Conservation (phyloP, 2,888 invertebrate species). For the Hyposoter didymator region DNA sequence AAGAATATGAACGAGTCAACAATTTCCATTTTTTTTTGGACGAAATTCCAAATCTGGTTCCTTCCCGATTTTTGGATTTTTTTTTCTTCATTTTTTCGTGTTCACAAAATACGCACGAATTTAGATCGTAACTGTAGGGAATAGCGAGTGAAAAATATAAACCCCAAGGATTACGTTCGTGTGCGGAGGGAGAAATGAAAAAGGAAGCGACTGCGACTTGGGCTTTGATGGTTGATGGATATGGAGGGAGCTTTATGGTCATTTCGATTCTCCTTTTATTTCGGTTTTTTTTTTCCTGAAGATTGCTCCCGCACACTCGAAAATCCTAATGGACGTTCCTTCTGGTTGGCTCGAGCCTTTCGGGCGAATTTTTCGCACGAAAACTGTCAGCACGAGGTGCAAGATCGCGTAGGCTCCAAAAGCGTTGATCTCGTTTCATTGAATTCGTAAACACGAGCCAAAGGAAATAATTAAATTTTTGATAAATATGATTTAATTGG, state of each 20-base stretch:
- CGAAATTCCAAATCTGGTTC: not conserved
- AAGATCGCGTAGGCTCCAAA: not conserved
- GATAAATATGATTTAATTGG: not conserved
- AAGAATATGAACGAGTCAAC: not conserved
- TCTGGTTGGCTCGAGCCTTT: not conserved
- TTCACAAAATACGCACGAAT: not conserved
- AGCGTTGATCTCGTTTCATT: not conserved
- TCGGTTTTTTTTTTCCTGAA: slow-evolving; percentile 20
- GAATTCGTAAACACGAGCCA: no score
- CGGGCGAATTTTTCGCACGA: not conserved
- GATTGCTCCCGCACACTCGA: not conserved
- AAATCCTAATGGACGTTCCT: not conserved
- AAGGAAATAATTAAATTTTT: not conserved
- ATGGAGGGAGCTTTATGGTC: slow-evolving; percentile 47
- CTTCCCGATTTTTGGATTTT: not conserved
- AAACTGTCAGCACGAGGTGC: not conserved
- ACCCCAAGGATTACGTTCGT: slow-evolving; percentile 16
- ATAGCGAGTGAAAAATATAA: slow-evolving; percentile 38
- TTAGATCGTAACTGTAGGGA: slow-evolving; percentile 2
- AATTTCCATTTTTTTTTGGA: not conserved
- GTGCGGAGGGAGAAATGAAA: not conserved
- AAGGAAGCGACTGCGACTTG: slow-evolving; percentile 27
- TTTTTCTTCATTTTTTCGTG: not conserved
- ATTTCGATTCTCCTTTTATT: slow-evolving; percentile 32
- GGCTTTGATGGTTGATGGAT: slow-evolving; percentile 58